Evolutionary conservation across 2,113 vertebrate genomes (phyloP).

Genomic region (Cottus gobio): DNA sequence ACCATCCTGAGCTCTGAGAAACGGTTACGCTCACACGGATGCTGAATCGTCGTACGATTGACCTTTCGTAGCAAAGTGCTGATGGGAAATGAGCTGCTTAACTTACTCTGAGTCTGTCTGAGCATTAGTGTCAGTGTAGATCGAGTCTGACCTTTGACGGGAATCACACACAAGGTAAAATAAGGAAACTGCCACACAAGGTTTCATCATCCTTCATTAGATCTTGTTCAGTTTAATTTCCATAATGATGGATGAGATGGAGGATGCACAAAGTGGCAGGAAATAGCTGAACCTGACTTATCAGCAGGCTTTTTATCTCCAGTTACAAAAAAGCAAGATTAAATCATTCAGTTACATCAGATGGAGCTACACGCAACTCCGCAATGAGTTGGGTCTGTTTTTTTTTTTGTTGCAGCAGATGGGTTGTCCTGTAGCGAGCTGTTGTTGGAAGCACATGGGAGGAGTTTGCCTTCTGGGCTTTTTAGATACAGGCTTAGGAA

Average conservation of each 20-base stretch:
- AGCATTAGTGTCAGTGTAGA: constrained; percentile 30
- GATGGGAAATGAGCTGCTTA: constrained; percentile 54
- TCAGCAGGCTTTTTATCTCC: not conserved
- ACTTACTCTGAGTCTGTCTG: constrained; percentile 33
- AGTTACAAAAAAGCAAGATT: not conserved
- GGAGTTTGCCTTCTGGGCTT: not conserved
- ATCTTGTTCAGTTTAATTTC: constrained; percentile 11
- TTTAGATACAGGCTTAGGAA: not conserved
- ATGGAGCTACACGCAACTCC: not conserved
- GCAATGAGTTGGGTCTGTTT: not conserved
- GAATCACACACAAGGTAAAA: not conserved
- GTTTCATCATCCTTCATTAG: constrained; percentile 24
- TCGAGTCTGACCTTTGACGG: constrained; percentile 32
- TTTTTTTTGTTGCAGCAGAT: not conserved
- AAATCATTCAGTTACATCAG: not conserved
- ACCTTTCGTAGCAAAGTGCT: constrained; percentile 53
- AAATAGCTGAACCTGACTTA: not conserved
- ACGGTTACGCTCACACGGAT: not conserved
- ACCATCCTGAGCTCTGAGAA: constrained; percentile 19
- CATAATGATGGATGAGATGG: not conserved
- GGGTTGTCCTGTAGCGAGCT: not conserved
- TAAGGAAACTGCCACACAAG: constrained; percentile 2
- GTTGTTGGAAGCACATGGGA: not conserved
- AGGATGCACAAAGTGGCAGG: not conserved
- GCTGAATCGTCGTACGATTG: constrained; percentile 33